Percentiles rank a stretch among this genome's conserved stretches.
Evolutionary conservation across 2,113 vertebrate genomes (phyloP).

Genomic region (Phyllostomus discolor): DNA sequence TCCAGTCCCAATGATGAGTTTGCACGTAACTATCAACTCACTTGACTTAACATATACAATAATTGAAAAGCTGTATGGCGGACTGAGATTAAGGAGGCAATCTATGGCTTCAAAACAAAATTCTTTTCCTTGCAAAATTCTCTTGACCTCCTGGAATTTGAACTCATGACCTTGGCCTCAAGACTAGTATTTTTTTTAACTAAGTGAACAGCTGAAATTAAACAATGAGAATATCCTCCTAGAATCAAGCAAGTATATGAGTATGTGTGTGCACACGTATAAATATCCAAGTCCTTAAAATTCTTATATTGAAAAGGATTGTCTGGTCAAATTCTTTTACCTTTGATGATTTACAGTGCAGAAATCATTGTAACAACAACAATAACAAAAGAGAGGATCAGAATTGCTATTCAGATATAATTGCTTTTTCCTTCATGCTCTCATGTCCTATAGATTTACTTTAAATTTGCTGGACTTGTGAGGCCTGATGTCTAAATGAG

Average conservation of each 20-base stretch:
- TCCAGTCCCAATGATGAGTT: not conserved
- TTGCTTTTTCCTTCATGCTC: conserved; percentile 33
- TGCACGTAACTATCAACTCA: not conserved
- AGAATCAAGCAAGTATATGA: not conserved
- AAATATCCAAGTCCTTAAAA: not conserved
- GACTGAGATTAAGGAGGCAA: not conserved
- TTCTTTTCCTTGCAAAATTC: not conserved
- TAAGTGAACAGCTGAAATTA: not conserved
- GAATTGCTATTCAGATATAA: conserved; percentile 44
- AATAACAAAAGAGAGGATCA: not conserved
- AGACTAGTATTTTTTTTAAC: not conserved
- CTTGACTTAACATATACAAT: not conserved
- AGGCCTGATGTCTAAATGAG: conserved; percentile 62
- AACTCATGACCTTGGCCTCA: conserved; percentile 9
- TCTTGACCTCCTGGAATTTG: not conserved
- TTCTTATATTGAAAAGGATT: not conserved
- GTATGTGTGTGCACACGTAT: not conserved
- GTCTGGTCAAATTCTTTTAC: not conserved
- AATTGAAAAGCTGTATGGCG: not conserved
- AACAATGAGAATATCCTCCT: not conserved
- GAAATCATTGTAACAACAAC: not conserved
- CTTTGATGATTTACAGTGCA: not conserved
- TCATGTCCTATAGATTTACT: conserved; percentile 26
- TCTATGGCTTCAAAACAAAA: not conserved
- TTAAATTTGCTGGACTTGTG: conserved; percentile 34